Evolutionary conservation across 2,113 vertebrate genomes (phyloP), one percentile per base, ranked within the genome.

Genomic region (Oncorhynchus mykiss): DNA sequence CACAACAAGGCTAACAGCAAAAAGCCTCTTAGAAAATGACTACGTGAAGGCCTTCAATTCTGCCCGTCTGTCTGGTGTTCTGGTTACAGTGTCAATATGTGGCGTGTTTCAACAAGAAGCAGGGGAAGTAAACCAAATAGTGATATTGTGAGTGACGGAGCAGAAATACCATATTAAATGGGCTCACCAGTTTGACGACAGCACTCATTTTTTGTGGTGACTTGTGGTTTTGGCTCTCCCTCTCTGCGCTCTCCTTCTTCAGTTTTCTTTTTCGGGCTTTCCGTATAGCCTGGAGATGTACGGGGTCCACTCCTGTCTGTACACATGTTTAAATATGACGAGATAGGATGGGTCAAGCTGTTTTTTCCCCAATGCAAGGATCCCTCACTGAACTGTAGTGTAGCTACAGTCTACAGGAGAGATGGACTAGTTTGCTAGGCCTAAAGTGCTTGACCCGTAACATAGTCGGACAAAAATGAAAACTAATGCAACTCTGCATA

Each of bases 291-390:
- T 95, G 89, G 51, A 98, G 70, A 62, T 82, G 54, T 16, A 89
- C 83, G 1, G 97, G 96, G 89, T 96, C 91, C 1, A 99, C 91
- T 20, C 96, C 95, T 0, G 96, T 98, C 97, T 99, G 88, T 13
- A 79, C 84, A 34, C 18, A 31, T 22, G 12, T 27, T 12, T 45
- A 2, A 45, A 45, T 45, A 45, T 45, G 39, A 45, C 9, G 39
- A 22, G 64, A 9, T 27, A 78, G 22, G 49, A 62, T 62, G 59
- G 20, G 59, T 14, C 16, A 49, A 48, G 51, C 59, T 39, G 34
- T 4, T 54, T 48, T 27, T 54, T 67, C 57, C 25, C 12, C 27
- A 25, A 67, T 7, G 27, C 27, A 14, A 31, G 27, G 29, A 3
- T 18, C 29, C 18, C 67, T 12, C 16, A 13, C 67, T 68, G 18